Base-by-base conservation (phyloP, 2,888 invertebrate species). In the Mesorhabditis belari region DNA sequence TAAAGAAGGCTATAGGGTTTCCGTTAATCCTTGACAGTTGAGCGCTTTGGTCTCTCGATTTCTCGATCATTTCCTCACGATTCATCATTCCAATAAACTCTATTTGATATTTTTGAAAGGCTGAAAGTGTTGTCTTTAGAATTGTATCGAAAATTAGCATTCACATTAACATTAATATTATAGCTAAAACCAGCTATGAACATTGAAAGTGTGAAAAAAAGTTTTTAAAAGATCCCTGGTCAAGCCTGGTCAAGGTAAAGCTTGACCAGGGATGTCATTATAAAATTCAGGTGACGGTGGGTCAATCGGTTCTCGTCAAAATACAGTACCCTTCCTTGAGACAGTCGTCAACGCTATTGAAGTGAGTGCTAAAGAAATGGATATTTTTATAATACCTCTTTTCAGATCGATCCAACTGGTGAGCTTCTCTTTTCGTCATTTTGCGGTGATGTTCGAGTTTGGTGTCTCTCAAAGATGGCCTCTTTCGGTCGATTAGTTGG, bases 381-480 rank as follows among this genome's bases (percentile, higher is more conserved):
- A n/a, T n/a, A n/a, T n/a, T n/a, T n/a, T n/a, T n/a, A n/a, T n/a
- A n/a, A n/a, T n/a, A n/a, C n/a, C n/a, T n/a, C n/a, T n/a, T n/a
- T n/a, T n/a, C n/a, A n/a, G 6, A 65, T 70, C 25, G 73, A 73
- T 58, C 69, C 70, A 9, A 63, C 61, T 5, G 73, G 73, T 24
- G 64, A 65, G 23, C 65, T 70, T 23, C 64, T 73, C 2, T 71
- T 71, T 62, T 69, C 71, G 17, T 67, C 73, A 0, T 73, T 69
- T 49, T 52, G 68, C 55, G 73, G 66, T 6, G 70, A 71, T 53
- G 73, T 71, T 9, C 61, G 71, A 19, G 64, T 88, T 53, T 88
- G 88, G 63, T 89, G 89, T 83, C 82, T 90, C 62, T 88, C 55
- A n/a, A 63, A 61, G 58, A 67, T 65, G 67, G 71, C 67, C 5